Evolutionary conservation across 2,113 vertebrate species (phyloP), one percentile per base, ranked within the genome.

Genomic region (Callopanchax toddi): DNA sequence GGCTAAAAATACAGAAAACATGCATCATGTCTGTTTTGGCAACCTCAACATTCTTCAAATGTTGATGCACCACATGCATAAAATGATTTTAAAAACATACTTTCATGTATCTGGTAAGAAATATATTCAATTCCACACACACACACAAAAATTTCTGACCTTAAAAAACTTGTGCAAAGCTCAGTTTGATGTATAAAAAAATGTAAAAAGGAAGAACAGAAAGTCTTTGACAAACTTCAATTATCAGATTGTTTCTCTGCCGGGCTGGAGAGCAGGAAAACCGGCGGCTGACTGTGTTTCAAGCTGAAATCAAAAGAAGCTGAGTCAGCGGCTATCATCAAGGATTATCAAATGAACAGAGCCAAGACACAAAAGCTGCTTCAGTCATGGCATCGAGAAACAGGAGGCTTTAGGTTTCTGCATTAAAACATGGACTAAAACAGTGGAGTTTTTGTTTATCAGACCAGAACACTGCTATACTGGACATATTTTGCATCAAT

Each of bases 1-100:
- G 29, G 3, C 29, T 92, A 90, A 89, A 92, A 89, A 89, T 90
- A 91, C 54, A 79, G 61, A 74, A 89, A 82, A 71, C 80, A 78
- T 79, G 76, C 48, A 82, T 86, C 82, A 58, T 79, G 60, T 77
- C 72, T 77, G 69, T 79, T 58, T 82, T 32, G 29, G 66, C 69
- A 16, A 51, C 20, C n/a, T 71, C 57, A 44, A 56, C 54, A 69
- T 87, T 84, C 71, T 61, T 59, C 3, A 44, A 21, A 36, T 67
- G 55, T 65, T 63, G 21, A 67, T 74, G 60, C 42, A 69, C 13
- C 32, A 11, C 20, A 16, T 15, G 32, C 21, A 26, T 73, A 20
- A 34, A 52, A n/a, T n/a, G n/a, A n/a, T n/a, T n/a, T n/a, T n/a
- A n/a, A n/a, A n/a, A n/a, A n/a, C n/a, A n/a, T n/a, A n/a, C n/a